Base-by-base conservation (phyloP, 2,888 invertebrate species). In the Drosophila mimetica region DNA sequence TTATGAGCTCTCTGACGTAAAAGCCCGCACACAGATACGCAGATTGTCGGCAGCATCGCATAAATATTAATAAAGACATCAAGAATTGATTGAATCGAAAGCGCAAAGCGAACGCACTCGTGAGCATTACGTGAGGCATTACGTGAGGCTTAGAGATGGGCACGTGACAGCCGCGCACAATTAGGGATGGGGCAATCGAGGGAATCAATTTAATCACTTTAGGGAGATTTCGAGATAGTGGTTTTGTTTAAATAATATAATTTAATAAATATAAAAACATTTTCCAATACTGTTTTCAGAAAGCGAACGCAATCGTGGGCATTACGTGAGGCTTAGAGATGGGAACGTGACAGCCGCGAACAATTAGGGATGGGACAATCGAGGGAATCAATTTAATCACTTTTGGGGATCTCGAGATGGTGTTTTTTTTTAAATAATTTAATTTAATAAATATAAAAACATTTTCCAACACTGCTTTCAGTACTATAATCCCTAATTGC, bases 1-100 rank as follows among this genome's bases (percentile, higher is more conserved):
- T 59, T 70, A 67, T 52, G 70, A 41, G 44, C 59, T 18, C 42
- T 64, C 55, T 77, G 72, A 73, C 60, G 65, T 61, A 63, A 57
- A 64, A 28, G 36, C 32, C 25, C 34, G 2, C 48, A 55, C 55
- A 55, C 55, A 34, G 55, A 66, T 41, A 53, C 39, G 41, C 50
- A 64, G 66, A 63, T 48, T 67, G 61, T 75, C 65, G 67, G 61
- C 66, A 69, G 76, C 65, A 71, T 44, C 59, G 69, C 66, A 78
- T 70, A 67, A 71, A 70, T 78, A 84, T 81, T 79, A 78, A 76
- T 81, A 81, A 76, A 71, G 75, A 76, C 85, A 81, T 81, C 67
- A 76, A 69, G 46, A 84, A 84, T 81, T 84, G 79, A 81, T 84
- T 81, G 80, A 54, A 75, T 75, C 73, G 70, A 71, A 76, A 52